A percentile compares a stretch with the other conserved stretches of the same genome.
Evolutionary conservation across 2,888 invertebrate genomes (phyloP).

Genomic region (Bhutanitis thaidina): DNA sequence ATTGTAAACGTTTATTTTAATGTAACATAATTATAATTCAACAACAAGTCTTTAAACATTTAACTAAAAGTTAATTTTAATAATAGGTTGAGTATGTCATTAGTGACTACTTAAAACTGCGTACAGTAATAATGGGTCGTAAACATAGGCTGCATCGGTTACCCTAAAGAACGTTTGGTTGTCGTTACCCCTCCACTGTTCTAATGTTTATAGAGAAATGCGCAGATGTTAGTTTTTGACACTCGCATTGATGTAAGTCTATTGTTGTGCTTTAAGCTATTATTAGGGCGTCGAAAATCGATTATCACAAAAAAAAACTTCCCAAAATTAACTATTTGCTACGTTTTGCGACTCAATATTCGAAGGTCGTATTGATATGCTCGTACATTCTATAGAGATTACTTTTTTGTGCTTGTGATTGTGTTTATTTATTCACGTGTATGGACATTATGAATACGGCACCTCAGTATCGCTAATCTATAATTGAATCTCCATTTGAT

Average conservation of each 20-base stretch:
- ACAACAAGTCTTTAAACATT: conserved; percentile 55
- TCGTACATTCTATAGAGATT: conserved; percentile 74
- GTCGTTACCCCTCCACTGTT: conserved; percentile 57
- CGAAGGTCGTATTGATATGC: conserved; percentile 43
- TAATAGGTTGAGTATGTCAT: conserved; percentile 74
- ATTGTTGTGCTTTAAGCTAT: conserved; percentile 59
- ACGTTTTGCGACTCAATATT: conserved; percentile 52
- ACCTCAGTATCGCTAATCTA: conserved; percentile 72
- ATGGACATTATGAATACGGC: conserved; percentile 69
- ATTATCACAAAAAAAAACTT: conserved; percentile 60
- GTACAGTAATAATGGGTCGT: conserved; percentile 75
- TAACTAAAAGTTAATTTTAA: conserved; percentile 62
- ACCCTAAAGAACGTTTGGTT: conserved; percentile 58
- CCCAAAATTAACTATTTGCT: conserved; percentile 53
- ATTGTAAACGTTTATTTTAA: neutral
- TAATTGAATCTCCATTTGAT: conserved; percentile 77
- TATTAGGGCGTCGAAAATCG: conserved; percentile 65
- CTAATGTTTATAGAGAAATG: conserved; percentile 70
- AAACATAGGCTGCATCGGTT: conserved; percentile 67
- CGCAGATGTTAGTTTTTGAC: conserved; percentile 81
- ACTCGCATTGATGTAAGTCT: conserved; percentile 76
- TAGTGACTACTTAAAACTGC: conserved; percentile 71
- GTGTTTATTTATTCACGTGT: conserved; percentile 79
- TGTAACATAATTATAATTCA: conserved; percentile 32
- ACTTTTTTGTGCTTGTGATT: conserved; percentile 71